phyloP scores from a whole-genome alignment of 2,888 invertebrate genomes.

The Anorthoa munda region DNA sequence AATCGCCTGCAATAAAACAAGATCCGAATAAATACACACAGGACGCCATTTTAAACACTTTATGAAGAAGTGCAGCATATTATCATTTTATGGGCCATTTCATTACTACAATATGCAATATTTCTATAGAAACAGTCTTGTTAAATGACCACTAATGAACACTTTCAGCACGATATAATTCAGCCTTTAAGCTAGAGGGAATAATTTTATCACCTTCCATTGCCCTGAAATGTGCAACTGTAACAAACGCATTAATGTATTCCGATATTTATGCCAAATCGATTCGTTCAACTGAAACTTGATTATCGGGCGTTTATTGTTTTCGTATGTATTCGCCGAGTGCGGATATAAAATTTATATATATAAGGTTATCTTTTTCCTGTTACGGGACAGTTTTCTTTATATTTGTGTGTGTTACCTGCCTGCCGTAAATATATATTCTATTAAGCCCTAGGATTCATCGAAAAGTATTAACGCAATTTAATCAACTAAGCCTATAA shows the following conservation, averaged over 20 bases:
- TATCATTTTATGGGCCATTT: neutral
- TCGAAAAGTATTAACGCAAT: neutral
- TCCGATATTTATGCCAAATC: slow-evolving; percentile 61
- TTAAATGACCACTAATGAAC: slow-evolving; percentile 8
- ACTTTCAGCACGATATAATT: slow-evolving; percentile 34
- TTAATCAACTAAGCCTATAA: neutral
- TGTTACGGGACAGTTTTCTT: slow-evolving; percentile 2
- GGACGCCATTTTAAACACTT: neutral
- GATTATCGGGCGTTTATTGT: slow-evolving; percentile 60
- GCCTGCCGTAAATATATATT: neutral
- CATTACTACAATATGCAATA: neutral
- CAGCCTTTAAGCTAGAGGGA: slow-evolving; percentile 22
- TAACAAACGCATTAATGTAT: slow-evolving; percentile 54
- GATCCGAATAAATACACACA: neutral
- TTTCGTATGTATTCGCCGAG: slow-evolving; percentile 34
- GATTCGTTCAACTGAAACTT: slow-evolving; percentile 60
- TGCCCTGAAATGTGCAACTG: slow-evolving; percentile 46
- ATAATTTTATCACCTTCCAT: slow-evolving; percentile 44
- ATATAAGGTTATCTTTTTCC: slow-evolving; percentile 3
- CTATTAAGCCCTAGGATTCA: neutral
- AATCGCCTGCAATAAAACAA: too few species aligned
- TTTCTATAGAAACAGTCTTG: neutral
- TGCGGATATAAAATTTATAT: slow-evolving; percentile 25
- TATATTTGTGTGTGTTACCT: neutral
- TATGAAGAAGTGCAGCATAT: too few species aligned